Conservation (phyloP, 2,888 invertebrate genomes). For the Punctoribates punctum region DNA sequence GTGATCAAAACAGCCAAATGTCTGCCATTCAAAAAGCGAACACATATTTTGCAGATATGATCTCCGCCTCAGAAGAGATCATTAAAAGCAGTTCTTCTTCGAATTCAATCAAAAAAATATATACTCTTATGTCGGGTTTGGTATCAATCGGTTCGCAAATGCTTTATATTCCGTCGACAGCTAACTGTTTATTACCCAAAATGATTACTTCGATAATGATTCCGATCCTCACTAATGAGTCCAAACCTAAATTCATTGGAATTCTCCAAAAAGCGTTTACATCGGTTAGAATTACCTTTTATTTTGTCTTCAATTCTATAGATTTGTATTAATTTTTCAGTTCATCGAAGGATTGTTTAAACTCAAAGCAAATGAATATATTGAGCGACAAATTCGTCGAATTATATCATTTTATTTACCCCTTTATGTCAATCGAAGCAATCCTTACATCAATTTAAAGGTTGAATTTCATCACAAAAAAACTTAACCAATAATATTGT, state of each 20-base stretch:
- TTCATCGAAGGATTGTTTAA: neutral
- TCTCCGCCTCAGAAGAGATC: neutral
- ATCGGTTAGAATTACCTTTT: neutral
- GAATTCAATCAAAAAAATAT: neutral
- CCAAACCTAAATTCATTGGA: neutral
- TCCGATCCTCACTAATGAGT: neutral
- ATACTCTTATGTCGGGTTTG: neutral
- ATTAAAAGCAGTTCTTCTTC: neutral
- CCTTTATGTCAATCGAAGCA: neutral
- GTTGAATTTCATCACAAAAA: neutral
- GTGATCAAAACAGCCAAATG: neutral
- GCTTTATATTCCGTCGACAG: neutral
- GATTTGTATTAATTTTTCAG: neutral
- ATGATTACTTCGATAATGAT: neutral
- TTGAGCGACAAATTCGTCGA: slow-evolving; percentile 8
- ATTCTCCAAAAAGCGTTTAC: slow-evolving; percentile 2
- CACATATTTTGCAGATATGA: slow-evolving; percentile 4
- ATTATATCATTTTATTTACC: neutral
- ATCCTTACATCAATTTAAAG: neutral
- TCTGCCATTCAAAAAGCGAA: neutral
- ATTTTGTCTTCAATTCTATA: neutral
- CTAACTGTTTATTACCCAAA: neutral
- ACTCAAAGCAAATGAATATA: neutral
- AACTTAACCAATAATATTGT: neutral
- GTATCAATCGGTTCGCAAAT: neutral